Percentiles rank a stretch among this genome's conserved stretches.
phyloP scores from a whole-genome alignment of 1,140 invertebrate species.

The Myzus persicae region DNA sequence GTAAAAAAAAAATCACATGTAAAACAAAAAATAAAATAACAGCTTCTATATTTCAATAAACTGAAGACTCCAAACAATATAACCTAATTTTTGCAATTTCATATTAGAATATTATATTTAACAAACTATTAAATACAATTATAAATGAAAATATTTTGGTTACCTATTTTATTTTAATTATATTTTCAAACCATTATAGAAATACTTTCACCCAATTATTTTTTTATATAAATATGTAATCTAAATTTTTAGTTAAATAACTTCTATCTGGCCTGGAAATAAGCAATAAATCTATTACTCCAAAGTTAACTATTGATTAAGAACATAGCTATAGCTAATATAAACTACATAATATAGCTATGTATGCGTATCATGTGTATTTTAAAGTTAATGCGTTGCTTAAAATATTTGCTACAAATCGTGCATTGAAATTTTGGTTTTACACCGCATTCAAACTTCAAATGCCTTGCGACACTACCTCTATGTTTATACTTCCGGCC shows the following conservation, averaged over 20 bases:
- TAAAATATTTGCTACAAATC: slow-evolving; percentile 69
- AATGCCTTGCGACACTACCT: slow-evolving; percentile 60
- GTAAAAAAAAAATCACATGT: not conserved
- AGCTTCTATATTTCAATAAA: not conserved
- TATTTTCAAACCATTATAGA: not conserved
- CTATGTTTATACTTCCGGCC: slow-evolving; percentile 59
- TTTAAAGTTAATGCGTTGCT: slow-evolving; percentile 72
- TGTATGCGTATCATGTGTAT: slow-evolving; percentile 63
- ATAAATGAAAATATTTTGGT: not conserved
- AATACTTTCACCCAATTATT: not conserved
- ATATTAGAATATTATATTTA: not conserved
- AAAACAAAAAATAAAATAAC: slow-evolving; percentile 10
- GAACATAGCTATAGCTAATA: not conserved
- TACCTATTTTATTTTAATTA: not conserved
- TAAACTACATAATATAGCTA: slow-evolving; percentile 45
- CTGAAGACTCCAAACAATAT: not conserved
- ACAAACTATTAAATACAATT: not conserved
- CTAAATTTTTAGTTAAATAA: not conserved
- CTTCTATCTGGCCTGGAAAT: not conserved
- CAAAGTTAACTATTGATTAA: not conserved
- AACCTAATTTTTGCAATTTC: not conserved
- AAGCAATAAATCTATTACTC: not conserved
- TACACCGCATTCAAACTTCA: slow-evolving; percentile 61
- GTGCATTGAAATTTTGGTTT: slow-evolving; percentile 61
- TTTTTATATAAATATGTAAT: not conserved